Evolutionary conservation across 2,888 invertebrate species (phyloP).

Genomic region (Lysandra coridon): DNA sequence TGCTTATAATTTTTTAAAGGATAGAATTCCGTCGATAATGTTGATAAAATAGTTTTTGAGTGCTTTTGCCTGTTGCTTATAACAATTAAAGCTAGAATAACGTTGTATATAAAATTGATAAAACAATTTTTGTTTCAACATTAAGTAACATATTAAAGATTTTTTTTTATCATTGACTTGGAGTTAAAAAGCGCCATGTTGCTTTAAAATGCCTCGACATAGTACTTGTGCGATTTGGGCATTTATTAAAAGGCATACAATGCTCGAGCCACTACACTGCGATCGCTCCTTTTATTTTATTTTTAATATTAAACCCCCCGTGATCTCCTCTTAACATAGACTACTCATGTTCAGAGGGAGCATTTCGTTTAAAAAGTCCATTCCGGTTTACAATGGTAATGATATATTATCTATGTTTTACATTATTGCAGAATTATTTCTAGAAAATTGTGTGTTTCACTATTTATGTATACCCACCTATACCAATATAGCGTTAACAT

Average conservation of each 20-base stretch:
- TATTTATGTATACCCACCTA: too few species aligned
- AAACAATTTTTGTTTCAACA: too few species aligned
- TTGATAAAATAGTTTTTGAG: neutral
- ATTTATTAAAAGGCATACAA: slow-evolving; percentile 78
- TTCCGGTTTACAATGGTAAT: neutral
- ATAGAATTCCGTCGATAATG: neutral
- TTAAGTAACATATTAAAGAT: too few species aligned
- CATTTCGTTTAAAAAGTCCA: neutral
- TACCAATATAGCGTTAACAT: too few species aligned
- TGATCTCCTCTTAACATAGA: slow-evolving; percentile 53
- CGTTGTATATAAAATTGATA: neutral
- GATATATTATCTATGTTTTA: too few species aligned
- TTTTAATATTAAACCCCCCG: slow-evolving; percentile 76
- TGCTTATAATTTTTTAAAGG: slow-evolving; percentile 21
- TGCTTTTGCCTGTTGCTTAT: neutral
- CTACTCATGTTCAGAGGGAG: slow-evolving; percentile 7
- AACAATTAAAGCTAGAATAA: neutral
- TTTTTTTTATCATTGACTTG: neutral
- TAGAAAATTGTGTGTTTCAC: too few species aligned
- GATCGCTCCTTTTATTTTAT: slow-evolving; percentile 72
- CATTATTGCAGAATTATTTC: too few species aligned
- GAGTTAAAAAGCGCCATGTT: slow-evolving; percentile 40
- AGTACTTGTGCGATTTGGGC: slow-evolving; percentile 66
- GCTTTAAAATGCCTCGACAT: slow-evolving; percentile 52
- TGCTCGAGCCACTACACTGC: slow-evolving; percentile 64